phyloP scores from a whole-genome alignment of 2,888 invertebrate species.

The Arenicola marina region DNA sequence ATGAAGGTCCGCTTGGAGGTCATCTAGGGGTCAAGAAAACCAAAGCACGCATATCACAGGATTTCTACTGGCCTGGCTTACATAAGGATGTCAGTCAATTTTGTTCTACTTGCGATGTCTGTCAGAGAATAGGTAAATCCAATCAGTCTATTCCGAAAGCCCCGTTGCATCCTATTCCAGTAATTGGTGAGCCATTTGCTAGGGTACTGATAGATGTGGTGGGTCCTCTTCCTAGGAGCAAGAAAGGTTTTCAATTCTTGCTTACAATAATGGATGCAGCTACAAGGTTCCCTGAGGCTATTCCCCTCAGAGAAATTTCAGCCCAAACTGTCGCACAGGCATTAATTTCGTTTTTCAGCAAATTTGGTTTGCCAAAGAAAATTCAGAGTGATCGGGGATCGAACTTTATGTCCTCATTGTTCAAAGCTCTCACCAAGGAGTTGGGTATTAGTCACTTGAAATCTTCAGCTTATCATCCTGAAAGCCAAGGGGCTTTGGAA shows the following conservation, averaged over 20 bases:
- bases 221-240: slow-evolving; percentile 16
- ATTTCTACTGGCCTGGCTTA: slow-evolving; percentile 17
- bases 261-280: slow-evolving; percentile 18
- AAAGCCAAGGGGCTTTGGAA: slow-evolving; percentile 17
- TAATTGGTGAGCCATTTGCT: slow-evolving; percentile 15
- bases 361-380: slow-evolving; percentile 11
- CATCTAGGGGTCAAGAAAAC: slow-evolving; percentile 14
- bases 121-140: slow-evolving; percentile 13
- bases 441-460: slow-evolving; percentile 10
- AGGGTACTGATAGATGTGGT: slow-evolving; percentile 13
- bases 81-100: slow-evolving; percentile 10
- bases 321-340: not conserved
- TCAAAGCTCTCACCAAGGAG: slow-evolving; percentile 7
- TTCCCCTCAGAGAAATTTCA: slow-evolving; percentile 12
- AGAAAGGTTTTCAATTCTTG: slow-evolving; percentile 9
- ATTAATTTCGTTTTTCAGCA: not conserved
- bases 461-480: slow-evolving; percentile 17
- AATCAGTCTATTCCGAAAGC: not conserved
- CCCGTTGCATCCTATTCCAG: slow-evolving; percentile 12
- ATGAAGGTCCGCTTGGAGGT: slow-evolving; percentile 6
- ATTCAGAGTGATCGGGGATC: slow-evolving; percentile 16
- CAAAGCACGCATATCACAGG: not conserved
- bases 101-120: slow-evolving; percentile 16
- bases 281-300: slow-evolving; percentile 17
- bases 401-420: slow-evolving; percentile 14